phyloP scores from a whole-genome alignment of 2,797 vertebrate genomes.

The Kryptolebias ocellatus region DNA sequence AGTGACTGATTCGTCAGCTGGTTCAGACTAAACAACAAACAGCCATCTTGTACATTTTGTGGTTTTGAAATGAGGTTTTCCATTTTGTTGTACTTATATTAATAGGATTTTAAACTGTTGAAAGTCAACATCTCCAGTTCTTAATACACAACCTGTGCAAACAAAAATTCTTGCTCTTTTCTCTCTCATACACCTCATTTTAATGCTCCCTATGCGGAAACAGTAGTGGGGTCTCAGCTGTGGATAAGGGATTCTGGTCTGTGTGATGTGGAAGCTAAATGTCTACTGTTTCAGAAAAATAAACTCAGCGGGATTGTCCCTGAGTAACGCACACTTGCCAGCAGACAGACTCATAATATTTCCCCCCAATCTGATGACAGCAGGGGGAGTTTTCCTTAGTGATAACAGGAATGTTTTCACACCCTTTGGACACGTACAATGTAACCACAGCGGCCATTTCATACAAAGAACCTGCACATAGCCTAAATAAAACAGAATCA shows the following conservation, averaged over 20 bases:
- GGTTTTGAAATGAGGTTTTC: constrained; percentile 57
- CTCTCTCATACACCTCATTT: constrained; percentile 30
- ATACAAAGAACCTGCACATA: constrained; percentile 50
- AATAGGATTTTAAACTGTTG: constrained; percentile 59
- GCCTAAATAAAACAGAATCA: constrained; percentile 33
- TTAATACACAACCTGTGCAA: constrained; percentile 49
- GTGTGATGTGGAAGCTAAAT: constrained; percentile 75
- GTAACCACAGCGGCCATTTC: constrained; percentile 56
- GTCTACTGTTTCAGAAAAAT: constrained; percentile 80
- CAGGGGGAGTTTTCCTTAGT: constrained; percentile 77
- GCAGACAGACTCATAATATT: constrained; percentile 79
- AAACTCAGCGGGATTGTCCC: constrained; percentile 78
- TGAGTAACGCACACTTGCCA: constrained; percentile 71
- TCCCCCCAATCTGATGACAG: constrained; percentile 74
- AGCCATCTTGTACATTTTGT: constrained; percentile 52
- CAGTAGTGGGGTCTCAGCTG: constrained; percentile 67
- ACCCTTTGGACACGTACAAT: constrained; percentile 65
- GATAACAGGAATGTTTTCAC: constrained; percentile 82
- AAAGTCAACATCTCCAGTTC: constrained; percentile 41
- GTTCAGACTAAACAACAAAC: constrained; percentile 71
- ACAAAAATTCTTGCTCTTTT: constrained; percentile 33
- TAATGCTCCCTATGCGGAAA: constrained; percentile 60
- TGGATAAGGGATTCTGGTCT: constrained; percentile 65
- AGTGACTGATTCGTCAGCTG: constrained; percentile 42
- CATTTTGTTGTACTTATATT: constrained; percentile 71